These are phyloP conservation scores for Tridacna crocea DNA, from an alignment of 2,888 invertebrate species.

Conservation along the genomic window DNA sequence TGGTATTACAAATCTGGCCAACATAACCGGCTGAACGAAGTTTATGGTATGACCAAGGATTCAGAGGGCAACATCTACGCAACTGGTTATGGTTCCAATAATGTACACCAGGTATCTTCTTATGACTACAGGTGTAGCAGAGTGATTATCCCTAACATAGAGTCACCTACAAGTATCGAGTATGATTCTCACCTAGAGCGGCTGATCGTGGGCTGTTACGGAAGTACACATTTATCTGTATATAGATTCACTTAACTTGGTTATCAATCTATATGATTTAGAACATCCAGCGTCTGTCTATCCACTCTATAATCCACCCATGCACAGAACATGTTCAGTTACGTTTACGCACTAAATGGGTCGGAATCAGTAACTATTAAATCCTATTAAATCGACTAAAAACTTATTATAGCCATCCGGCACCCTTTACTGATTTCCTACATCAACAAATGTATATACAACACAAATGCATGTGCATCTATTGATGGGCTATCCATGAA, in stretches of 20 bases:
- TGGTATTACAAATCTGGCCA: conserved; percentile 2
- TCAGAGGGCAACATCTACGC: conserved; percentile 4
- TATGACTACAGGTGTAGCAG: background rate
- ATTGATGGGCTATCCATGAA: no score
- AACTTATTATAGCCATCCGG: no score
- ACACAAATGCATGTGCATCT: no score
- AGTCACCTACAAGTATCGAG: background rate
- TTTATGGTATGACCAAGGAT: background rate
- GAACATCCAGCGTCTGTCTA: no score
- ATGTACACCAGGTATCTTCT: conserved; percentile 15
- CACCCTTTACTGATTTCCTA: no score
- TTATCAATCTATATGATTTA: background rate
- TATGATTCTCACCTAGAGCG: background rate
- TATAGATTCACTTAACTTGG: background rate
- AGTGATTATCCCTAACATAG: background rate
- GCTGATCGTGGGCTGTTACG: background rate
- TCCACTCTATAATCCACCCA: no score
- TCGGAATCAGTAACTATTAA: no score
- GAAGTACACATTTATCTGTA: background rate
- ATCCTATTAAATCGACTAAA: no score
- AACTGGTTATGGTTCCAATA: background rate
- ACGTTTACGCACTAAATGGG: no score
- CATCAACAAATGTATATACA: no score
- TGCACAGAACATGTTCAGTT: no score
- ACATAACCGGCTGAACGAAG: background rate